Percentiles rank a stretch among this genome's conserved stretches.
Conservation (phyloP, 2,888 invertebrate genomes). For the Augiades crinisus region DNA sequence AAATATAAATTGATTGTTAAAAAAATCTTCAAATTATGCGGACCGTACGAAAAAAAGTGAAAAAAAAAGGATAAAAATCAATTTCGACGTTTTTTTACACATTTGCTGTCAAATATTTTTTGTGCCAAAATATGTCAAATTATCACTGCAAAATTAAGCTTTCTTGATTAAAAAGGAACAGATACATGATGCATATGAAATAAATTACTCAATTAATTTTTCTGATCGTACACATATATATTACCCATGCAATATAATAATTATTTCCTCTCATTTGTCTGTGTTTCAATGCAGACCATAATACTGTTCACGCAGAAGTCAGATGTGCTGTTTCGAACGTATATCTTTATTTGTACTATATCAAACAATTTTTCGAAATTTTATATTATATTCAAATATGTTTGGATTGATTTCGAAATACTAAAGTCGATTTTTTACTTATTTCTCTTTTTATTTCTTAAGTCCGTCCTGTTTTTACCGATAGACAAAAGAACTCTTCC, state of each 20-base stretch:
- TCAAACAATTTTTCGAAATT: constrained; percentile 56
- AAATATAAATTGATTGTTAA: no score
- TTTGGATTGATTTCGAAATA: constrained; percentile 33
- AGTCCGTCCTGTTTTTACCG: not conserved
- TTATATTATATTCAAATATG: constrained; percentile 27
- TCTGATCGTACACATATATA: no score
- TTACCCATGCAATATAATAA: not conserved
- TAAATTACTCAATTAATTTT: no score
- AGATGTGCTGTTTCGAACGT: constrained; percentile 44
- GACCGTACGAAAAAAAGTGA: no score
- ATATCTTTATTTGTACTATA: constrained; percentile 76
- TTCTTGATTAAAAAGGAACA: no score
- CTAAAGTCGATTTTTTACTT: constrained; percentile 33
- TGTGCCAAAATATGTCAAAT: no score
- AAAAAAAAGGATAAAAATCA: no score
- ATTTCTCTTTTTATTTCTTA: not conserved
- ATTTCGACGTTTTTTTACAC: no score
- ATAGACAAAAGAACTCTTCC: not conserved
- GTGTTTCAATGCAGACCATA: constrained; percentile 40
- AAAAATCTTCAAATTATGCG: no score
- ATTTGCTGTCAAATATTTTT: no score
- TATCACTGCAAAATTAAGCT: no score
- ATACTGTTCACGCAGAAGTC: constrained; percentile 58
- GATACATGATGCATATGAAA: no score
- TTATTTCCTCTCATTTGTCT: constrained; percentile 32